Conservation (phyloP, 2,797 vertebrate species). For the Cheirogaleus major region DNA sequence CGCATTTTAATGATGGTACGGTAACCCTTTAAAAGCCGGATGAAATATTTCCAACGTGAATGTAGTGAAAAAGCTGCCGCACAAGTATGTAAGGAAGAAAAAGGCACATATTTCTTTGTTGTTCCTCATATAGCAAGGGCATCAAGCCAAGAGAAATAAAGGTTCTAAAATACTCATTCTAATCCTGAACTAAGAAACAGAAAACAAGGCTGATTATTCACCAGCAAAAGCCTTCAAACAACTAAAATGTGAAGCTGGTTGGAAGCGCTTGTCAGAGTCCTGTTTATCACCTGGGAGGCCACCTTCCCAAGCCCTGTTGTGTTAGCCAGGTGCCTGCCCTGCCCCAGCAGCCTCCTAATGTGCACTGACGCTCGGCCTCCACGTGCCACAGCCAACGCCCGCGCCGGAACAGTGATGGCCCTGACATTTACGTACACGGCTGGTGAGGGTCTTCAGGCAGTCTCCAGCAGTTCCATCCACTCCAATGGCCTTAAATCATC, state of each 20-base stretch:
- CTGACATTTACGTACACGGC: not conserved
- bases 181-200: not conserved
- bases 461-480: not conserved
- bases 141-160: not conserved
- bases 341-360: not conserved
- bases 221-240: not conserved
- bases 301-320: not conserved
- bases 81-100: not conserved
- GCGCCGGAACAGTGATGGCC: accelerated
- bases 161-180: not conserved
- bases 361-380: accelerated
- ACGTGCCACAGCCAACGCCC: accelerated
- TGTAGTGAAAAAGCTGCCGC: not conserved
- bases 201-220: not conserved
- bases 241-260: not conserved
- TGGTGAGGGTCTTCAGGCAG: not conserved
- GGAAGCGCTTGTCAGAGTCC: not conserved
- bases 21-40: not conserved
- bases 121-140: not conserved
- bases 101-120: not conserved
- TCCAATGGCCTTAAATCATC: not conserved
- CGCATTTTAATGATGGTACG: not conserved
- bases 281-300: not conserved
- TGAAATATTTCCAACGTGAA: not conserved
- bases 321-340: not conserved